These are phyloP conservation scores for Magallana ariakensis DNA, from an alignment of 1,140 invertebrate genomes.

Conservation along the genomic window DNA sequence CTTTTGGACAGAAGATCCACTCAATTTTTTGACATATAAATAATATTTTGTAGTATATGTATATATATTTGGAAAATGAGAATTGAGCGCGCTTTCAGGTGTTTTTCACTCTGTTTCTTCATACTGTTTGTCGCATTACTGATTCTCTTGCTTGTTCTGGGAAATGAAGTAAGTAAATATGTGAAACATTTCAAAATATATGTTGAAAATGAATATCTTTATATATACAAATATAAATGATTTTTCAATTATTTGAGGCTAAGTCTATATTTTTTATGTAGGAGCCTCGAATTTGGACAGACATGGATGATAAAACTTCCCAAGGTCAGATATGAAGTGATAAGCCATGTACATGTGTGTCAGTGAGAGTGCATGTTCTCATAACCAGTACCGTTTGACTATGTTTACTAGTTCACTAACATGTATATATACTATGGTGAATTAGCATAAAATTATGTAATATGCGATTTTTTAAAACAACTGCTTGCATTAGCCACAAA, in stretches of 20 bases:
- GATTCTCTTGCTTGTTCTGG: not conserved
- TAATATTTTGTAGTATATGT: not conserved
- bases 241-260: not conserved
- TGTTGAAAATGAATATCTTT: too few relatives aligned
- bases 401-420: too few relatives aligned
- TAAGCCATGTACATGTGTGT: too few relatives aligned
- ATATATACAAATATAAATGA: not conserved
- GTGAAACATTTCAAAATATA: too few relatives aligned
- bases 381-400: too few relatives aligned
- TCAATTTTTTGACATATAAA: not conserved
- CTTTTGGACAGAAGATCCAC: not conserved
- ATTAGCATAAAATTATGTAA: too few relatives aligned
- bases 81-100: not conserved
- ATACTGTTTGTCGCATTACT: slow-evolving; percentile 25
- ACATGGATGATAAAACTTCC: not conserved
- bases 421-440: too few relatives aligned
- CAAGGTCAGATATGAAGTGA: not conserved
- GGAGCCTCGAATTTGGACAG: not conserved
- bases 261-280: not conserved
- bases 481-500: too few relatives aligned
- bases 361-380: too few relatives aligned
- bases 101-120: slow-evolving; percentile 6
- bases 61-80: not conserved
- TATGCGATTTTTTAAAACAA: too few relatives aligned
- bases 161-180: not conserved